Evolutionary conservation across 2,888 invertebrate species (phyloP), one percentile per base, ranked within the genome.

Genomic region (Diploptera punctata): DNA sequence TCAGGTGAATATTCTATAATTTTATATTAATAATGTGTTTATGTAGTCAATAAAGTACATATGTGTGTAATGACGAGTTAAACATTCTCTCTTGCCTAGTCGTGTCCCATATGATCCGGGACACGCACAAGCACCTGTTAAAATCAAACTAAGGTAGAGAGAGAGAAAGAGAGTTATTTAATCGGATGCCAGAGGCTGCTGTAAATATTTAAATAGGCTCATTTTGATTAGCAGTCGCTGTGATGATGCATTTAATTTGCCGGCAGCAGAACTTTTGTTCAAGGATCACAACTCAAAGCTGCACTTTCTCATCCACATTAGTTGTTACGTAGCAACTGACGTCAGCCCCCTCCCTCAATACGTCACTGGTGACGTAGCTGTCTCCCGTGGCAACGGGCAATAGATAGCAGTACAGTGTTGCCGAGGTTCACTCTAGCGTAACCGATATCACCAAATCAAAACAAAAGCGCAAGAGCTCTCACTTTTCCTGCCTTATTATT

Each of bases 331-430:
- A 18, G 52, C 18, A 13, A 19, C 52, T 52, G 52, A 52, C 52
- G 52, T 52, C 18, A 52, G 52, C 52, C 5, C 4, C 7, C 9
- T 5, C 21, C 4, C 29, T n/a, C n/a, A n/a, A n/a, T 21, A 62
- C 62, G 62, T 62, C 62, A 62, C 19, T 38, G 10, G 19, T 62
- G 62, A 62, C 62, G 62, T 62, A 62, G 62, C 49, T 52, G 71
- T 71, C 65, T 62, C 71, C 71, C 71, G 54, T 71, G 26, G 71
- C 71, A 71, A 71, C 71, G 61, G 67, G 9, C 21, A n/a, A 19
- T 65, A 19, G 52, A 52, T 52, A 21, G 21, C 7, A 47, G 47
- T 13, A 24, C 70, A 19, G 43, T 31, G 71, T 71, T 71, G 71
- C 71, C 71, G 21, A 52, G 52, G 52, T 52, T 52, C 33, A 57